These are phyloP conservation scores for Bubalus kerabau DNA, from an alignment of 2,113 vertebrate genomes.

Conservation along the genomic window DNA sequence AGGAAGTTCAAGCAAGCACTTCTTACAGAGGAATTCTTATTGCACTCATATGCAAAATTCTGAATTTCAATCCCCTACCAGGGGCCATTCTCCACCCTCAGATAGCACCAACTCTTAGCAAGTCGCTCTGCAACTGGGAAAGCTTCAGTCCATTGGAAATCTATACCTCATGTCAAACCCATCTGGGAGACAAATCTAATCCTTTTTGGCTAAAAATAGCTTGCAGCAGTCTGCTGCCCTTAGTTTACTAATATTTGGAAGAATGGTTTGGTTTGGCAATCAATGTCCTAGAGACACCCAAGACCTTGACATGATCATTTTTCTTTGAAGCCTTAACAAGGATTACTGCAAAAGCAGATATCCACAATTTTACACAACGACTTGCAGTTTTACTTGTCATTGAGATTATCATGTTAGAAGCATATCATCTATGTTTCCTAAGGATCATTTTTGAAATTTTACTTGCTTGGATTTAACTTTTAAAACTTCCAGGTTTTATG, in stretches of 20 bases:
- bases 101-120: constrained; percentile 61
- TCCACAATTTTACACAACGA: neutral
- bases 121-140: constrained; percentile 71
- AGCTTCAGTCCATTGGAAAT: constrained; percentile 79
- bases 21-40: neutral
- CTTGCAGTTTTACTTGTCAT: neutral
- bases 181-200: constrained; percentile 79
- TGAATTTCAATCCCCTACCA: constrained; percentile 56
- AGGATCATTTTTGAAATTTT: neutral
- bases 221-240: constrained; percentile 65
- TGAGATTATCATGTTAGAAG: neutral
- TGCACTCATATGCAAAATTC: neutral
- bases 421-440: neutral
- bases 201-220: constrained; percentile 77
- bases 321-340: constrained; percentile 61
- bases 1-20: neutral
- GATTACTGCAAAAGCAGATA: constrained; percentile 33
- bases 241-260: constrained; percentile 77
- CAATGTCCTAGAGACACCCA: constrained; percentile 69
- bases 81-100: constrained; percentile 70
- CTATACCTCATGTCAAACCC: constrained; percentile 78
- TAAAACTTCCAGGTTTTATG: neutral
- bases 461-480: neutral
- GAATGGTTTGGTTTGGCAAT: constrained; percentile 74
- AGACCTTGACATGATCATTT: constrained; percentile 67